Percentiles rank a stretch among this genome's conserved stretches.
These are phyloP conservation scores for Apoda limacodes DNA, from an alignment of 2,888 invertebrate species.

Conservation along the genomic window DNA sequence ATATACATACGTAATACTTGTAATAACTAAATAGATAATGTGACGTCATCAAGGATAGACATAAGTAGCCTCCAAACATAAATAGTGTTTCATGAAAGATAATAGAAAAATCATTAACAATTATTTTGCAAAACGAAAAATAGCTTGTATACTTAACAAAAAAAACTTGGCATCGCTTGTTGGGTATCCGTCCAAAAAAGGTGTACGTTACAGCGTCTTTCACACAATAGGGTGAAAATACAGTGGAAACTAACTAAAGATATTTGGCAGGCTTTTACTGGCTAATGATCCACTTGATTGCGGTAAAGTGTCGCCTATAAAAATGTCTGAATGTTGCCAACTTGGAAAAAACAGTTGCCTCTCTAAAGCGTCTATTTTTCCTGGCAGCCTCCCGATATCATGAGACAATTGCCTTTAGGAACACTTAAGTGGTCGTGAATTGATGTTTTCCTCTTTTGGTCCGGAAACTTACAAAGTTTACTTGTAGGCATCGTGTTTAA, in stretches of 20 bases:
- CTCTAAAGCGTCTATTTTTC: slow-evolving; percentile 61
- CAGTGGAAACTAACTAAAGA: slow-evolving; percentile 47
- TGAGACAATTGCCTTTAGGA: slow-evolving; percentile 58
- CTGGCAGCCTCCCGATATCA: slow-evolving; percentile 57
- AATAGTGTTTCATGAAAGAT: too few relatives aligned
- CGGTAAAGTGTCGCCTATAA: slow-evolving; percentile 66
- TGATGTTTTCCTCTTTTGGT: slow-evolving; percentile 35
- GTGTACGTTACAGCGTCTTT: slow-evolving; percentile 50
- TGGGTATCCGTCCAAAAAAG: slow-evolving; percentile 44
- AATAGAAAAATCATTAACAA: too few relatives aligned
- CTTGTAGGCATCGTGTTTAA: too few relatives aligned
- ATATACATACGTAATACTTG: too few relatives aligned
- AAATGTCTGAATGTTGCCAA: slow-evolving; percentile 64
- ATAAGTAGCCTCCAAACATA: too few relatives aligned
- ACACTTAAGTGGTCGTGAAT: slow-evolving; percentile 49
- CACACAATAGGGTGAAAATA: slow-evolving; percentile 57
- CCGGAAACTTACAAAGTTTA: neutral
- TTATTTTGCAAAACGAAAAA: too few relatives aligned
- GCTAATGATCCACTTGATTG: slow-evolving; percentile 69
- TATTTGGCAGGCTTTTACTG: slow-evolving; percentile 65
- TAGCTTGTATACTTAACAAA: too few relatives aligned
- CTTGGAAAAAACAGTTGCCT: slow-evolving; percentile 58
- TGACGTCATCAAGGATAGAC: too few relatives aligned
- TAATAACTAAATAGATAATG: too few relatives aligned
- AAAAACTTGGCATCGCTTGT: slow-evolving; percentile 44